Percentiles rank a stretch among this genome's conserved stretches.
phyloP scores from a whole-genome alignment of 2,888 invertebrate genomes.

The Bombyx huttoni region DNA sequence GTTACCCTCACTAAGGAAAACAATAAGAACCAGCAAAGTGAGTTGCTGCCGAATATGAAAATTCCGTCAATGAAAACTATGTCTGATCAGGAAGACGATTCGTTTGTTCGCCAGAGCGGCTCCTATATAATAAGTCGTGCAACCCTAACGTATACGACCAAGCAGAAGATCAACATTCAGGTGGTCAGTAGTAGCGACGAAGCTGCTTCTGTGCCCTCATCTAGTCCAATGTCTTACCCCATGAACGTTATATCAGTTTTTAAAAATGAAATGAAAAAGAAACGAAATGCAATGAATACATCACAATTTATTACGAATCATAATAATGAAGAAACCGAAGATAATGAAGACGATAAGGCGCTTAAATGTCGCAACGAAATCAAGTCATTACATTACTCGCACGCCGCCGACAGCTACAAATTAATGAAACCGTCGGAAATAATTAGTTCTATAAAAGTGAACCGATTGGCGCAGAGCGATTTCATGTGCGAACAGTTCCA shows the following conservation, averaged over 20 bases:
- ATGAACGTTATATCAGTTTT: slow-evolving; percentile 50
- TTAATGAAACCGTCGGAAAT: slow-evolving; percentile 61
- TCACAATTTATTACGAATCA: background rate
- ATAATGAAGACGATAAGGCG: slow-evolving; percentile 10
- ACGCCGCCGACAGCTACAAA: slow-evolving; percentile 33
- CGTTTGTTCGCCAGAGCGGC: slow-evolving; percentile 24
- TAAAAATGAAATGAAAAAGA: slow-evolving; percentile 36
- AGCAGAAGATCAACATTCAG: slow-evolving; percentile 53
- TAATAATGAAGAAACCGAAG: slow-evolving; percentile 14
- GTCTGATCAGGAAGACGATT: slow-evolving; percentile 22
- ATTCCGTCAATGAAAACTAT: slow-evolving; percentile 22
- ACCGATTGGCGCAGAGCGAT: slow-evolving; percentile 41
- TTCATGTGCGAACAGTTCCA: slow-evolving; percentile 58
- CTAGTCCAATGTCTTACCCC: slow-evolving; percentile 45
- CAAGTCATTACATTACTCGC: slow-evolving; percentile 36
- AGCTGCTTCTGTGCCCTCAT: slow-evolving; percentile 20
- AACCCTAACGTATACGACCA: slow-evolving; percentile 52
- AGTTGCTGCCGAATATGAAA: slow-evolving; percentile 34
- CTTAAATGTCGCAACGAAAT: slow-evolving; percentile 27
- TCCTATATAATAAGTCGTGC: slow-evolving; percentile 50
- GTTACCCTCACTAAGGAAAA: slow-evolving; percentile 48
- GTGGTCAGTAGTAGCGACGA: slow-evolving; percentile 37
- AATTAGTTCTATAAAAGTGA: slow-evolving; percentile 53
- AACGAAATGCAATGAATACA: slow-evolving; percentile 1
- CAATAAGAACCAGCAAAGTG: slow-evolving; percentile 21